Conservation (phyloP, 1,140 invertebrate genomes). For the Physella acuta region DNA sequence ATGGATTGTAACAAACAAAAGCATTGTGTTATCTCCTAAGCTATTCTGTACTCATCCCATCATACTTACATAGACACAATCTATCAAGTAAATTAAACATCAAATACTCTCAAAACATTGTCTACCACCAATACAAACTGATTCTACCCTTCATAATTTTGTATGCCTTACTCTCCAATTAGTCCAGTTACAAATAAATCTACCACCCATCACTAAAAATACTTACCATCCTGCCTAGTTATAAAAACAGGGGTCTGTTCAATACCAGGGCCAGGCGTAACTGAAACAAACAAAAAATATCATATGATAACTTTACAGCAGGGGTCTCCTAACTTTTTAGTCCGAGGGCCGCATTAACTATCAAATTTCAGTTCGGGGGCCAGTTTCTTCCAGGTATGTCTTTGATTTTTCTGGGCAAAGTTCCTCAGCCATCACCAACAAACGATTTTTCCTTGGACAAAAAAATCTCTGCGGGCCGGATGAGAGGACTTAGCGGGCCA, state of each 20-base stretch:
- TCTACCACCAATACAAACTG: neutral
- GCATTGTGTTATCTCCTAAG: neutral
- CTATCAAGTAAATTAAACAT: neutral
- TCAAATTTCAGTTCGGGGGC: too few species aligned
- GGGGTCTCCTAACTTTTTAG: too few species aligned
- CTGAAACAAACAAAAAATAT: conserved; percentile 27
- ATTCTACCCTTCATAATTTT: too few species aligned
- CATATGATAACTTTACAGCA: neutral
- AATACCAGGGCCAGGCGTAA: conserved; percentile 33
- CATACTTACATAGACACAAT: neutral
- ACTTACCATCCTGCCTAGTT: conserved; percentile 39
- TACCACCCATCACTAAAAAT: neutral
- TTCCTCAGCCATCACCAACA: neutral
- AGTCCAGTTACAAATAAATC: neutral
- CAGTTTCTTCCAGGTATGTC: too few species aligned
- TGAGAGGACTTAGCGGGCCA: too few species aligned
- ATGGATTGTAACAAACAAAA: neutral
- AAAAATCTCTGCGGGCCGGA: too few species aligned
- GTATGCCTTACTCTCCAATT: too few species aligned
- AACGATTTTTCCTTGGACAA: neutral
- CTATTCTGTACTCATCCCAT: neutral
- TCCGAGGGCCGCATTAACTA: too few species aligned
- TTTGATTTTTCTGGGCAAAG: too few species aligned
- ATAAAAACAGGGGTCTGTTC: conserved; percentile 30
- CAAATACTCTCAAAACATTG: neutral